Percentiles rank a stretch among this genome's conserved stretches.
Evolutionary conservation across 2,113 vertebrate species (phyloP).

Genomic region (Sinocyclocheilus grahami): DNA sequence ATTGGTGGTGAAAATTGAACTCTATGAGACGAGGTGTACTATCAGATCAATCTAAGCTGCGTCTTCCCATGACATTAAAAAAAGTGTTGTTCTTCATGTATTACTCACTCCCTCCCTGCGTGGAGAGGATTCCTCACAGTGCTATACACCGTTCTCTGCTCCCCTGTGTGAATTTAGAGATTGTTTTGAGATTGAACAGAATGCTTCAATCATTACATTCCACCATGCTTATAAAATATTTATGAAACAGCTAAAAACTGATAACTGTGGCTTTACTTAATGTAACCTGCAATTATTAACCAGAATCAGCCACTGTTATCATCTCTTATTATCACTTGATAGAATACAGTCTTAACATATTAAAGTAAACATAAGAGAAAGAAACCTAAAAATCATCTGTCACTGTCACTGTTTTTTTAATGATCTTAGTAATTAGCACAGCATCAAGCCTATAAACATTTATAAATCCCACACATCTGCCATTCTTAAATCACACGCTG

Average conservation of each 20-base stretch:
- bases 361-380: neutral
- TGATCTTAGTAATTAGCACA: slow-evolving; percentile 5
- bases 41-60: slow-evolving; percentile 55
- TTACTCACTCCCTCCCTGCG: slow-evolving; percentile 2
- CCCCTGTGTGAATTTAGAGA: slow-evolving; percentile 25
- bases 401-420: neutral
- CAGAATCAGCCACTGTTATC: neutral
- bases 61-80: slow-evolving; percentile 48
- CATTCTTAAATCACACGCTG: neutral
- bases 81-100: slow-evolving; percentile 49
- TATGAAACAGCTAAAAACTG: slow-evolving; percentile 1
- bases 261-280: neutral
- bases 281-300: neutral
- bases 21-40: slow-evolving; percentile 58
- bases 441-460: slow-evolving; percentile 25
- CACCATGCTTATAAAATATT: slow-evolving; percentile 40
- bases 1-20: slow-evolving; percentile 59
- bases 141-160: neutral
- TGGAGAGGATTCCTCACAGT: slow-evolving; percentile 59
- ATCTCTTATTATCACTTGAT: neutral
- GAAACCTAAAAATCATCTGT: neutral
- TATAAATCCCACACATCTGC: slow-evolving; percentile 15
- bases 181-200: slow-evolving; percentile 45
- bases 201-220: slow-evolving; percentile 12
- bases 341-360: neutral